Evolutionary conservation across 1,140 invertebrate species (phyloP).

Genomic region (Dolichoris vasculosae): DNA sequence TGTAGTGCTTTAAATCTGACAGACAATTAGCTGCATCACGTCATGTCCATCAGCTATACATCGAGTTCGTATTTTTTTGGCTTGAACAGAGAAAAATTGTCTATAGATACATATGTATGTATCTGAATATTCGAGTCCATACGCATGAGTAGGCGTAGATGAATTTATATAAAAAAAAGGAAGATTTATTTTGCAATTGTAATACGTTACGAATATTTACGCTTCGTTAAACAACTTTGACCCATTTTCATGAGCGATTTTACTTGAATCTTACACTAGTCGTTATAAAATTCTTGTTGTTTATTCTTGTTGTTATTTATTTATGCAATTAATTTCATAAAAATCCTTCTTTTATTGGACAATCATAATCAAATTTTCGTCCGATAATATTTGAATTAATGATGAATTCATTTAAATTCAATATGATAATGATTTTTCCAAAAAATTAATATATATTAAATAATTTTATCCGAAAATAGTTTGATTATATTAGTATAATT

Average conservation of each 20-base stretch:
- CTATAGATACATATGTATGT: background rate
- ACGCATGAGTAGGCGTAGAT: background rate
- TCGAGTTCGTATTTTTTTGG: background rate
- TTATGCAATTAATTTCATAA: conserved; percentile 13
- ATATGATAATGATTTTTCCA: too few species aligned
- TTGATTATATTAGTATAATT: too few species aligned
- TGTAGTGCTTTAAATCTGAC: conserved; percentile 35
- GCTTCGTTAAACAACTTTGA: conserved; percentile 7
- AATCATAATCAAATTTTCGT: background rate
- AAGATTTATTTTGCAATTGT: conserved; percentile 45
- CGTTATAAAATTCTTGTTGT: conserved; percentile 22
- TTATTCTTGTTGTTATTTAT: background rate
- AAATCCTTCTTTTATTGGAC: background rate
- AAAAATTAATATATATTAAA: too few species aligned
- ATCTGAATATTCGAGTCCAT: background rate
- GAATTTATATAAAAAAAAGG: conserved; percentile 18
- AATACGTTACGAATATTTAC: conserved; percentile 38
- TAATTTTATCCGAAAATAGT: too few species aligned
- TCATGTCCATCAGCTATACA: conserved; percentile 19
- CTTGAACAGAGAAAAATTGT: background rate
- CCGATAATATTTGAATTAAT: background rate
- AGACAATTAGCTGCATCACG: conserved; percentile 33
- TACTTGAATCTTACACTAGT: conserved; percentile 11
- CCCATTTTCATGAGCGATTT: conserved; percentile 12
- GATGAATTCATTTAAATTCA: too few species aligned